Evolutionary conservation across 2,888 invertebrate genomes (phyloP).

Genomic region (Autographa gamma): DNA sequence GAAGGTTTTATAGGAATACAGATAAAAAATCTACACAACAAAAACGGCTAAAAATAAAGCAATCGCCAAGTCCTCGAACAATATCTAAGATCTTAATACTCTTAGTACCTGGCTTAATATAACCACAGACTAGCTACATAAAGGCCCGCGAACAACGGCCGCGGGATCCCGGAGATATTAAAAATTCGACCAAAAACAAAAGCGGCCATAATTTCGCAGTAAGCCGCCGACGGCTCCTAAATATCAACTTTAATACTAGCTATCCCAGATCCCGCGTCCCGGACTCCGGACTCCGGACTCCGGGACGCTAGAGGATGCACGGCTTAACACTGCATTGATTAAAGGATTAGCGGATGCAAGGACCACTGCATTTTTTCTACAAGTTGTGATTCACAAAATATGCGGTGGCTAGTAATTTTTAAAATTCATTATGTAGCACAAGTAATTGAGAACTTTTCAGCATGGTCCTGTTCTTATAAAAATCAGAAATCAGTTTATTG

Average conservation of each 20-base stretch:
- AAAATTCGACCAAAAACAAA: conserved; percentile 67
- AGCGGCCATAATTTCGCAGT: conserved; percentile 58
- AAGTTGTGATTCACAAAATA: not conserved
- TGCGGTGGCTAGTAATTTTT: not conserved
- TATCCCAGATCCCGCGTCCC: conserved; percentile 3
- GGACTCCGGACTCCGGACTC: not conserved
- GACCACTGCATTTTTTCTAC: conserved; percentile 10
- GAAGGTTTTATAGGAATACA: not conserved
- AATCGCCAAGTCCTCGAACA: conserved; percentile 9
- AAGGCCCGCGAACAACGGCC: conserved; percentile 55
- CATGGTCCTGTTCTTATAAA: too few species aligned
- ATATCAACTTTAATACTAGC: conserved; percentile 49
- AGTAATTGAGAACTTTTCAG: too few species aligned
- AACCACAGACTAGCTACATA: conserved; percentile 49
- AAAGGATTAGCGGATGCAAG: conserved; percentile 42
- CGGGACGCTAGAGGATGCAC: conserved; percentile 31
- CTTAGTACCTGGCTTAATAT: conserved; percentile 54
- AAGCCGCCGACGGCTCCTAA: conserved; percentile 57
- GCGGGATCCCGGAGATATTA: conserved; percentile 60
- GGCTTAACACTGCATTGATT: conserved; percentile 51
- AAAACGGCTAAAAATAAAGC: not conserved
- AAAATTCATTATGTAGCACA: not conserved
- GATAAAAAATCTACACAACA: not conserved
- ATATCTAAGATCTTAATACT: conserved; percentile 55
- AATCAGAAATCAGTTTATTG: too few species aligned